These are phyloP conservation scores for Condylostylus longicornis DNA, from an alignment of 1,140 invertebrate genomes.

Conservation along the genomic window DNA sequence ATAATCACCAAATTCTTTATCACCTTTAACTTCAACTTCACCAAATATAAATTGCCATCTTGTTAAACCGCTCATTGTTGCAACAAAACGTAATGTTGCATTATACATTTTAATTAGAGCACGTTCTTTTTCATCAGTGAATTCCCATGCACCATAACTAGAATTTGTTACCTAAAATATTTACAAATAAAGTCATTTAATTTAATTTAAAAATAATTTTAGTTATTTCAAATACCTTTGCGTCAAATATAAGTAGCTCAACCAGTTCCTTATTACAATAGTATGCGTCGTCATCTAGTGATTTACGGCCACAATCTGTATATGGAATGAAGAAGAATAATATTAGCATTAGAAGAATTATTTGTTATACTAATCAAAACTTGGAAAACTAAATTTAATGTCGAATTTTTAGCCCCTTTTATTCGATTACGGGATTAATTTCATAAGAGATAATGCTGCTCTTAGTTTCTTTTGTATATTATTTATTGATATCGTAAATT, in stretches of 20 bases:
- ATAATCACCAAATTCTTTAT: slow-evolving; percentile 60
- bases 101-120: slow-evolving; percentile 47
- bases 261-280: slow-evolving; percentile 76
- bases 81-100: slow-evolving; percentile 60
- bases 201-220: no score
- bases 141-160: slow-evolving; percentile 47
- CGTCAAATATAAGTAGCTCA: slow-evolving; percentile 73
- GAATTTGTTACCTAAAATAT: slow-evolving; percentile 44
- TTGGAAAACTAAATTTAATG: neutral
- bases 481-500: no score
- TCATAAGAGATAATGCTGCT: no score
- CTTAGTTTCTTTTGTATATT: no score
- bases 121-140: slow-evolving; percentile 35
- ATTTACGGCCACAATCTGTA: slow-evolving; percentile 43
- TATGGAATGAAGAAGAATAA: slow-evolving; percentile 2
- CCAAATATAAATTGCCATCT: slow-evolving; percentile 62
- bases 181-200: no score
- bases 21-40: slow-evolving; percentile 30
- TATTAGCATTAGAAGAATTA: slow-evolving; percentile 12
- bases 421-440: neutral
- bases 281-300: slow-evolving; percentile 50
- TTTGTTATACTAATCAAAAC: slow-evolving; percentile 1
- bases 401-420: neutral
- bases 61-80: slow-evolving; percentile 75
- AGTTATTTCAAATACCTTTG: no score